Evolutionary conservation across 2,888 invertebrate genomes (phyloP), one percentile per base, ranked within the genome.

Genomic region (Urechis unicinctus): DNA sequence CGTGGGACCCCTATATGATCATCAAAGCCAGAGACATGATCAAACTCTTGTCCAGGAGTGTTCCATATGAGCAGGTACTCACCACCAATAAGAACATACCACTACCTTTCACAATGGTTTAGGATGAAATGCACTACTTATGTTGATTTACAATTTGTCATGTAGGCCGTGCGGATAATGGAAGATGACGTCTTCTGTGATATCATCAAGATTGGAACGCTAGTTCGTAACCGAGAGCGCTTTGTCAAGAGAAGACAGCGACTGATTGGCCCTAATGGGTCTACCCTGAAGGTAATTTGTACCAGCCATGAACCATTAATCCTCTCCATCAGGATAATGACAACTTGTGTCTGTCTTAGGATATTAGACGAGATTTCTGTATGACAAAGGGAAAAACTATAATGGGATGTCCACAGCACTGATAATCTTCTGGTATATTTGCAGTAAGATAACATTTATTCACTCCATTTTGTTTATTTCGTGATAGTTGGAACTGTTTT

Each of bases 1-100:
- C 97, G 1, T 98, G 93, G 93, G 98, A 99, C 81, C 98, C 98
- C 0, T 97, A 89, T 67, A 89, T 95, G 53, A 91, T 98, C 46
- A 83, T 99, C 29, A 97, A 97, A 81, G 93, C 95, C 0, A 83
- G 97, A 59, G 98, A 98, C 77, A 84, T 97, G 81, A 89, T 98
- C 68, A 96, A 94, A 77, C 81, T 99, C 1, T 79, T 99, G 68
- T 90, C 96, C 0, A 83, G 98, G 65, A 94, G 94, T 77, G 97
- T 99, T 1, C 96, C 97, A 0, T 92, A 88, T 68, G 97, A 98
- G 78, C 96, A 98, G 80, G 95, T 95, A 2, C 31, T 43, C 31
- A 9, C 2, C 24, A n/a, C n/a, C n/a, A n/a, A n/a, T n/a, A n/a
- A n/a, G n/a, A 36, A 36, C 36, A 36, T 36, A 17, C 9, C 9